Evolutionary conservation across 2,888 invertebrate genomes (phyloP).

Genomic region (Amphipoea oculea): DNA sequence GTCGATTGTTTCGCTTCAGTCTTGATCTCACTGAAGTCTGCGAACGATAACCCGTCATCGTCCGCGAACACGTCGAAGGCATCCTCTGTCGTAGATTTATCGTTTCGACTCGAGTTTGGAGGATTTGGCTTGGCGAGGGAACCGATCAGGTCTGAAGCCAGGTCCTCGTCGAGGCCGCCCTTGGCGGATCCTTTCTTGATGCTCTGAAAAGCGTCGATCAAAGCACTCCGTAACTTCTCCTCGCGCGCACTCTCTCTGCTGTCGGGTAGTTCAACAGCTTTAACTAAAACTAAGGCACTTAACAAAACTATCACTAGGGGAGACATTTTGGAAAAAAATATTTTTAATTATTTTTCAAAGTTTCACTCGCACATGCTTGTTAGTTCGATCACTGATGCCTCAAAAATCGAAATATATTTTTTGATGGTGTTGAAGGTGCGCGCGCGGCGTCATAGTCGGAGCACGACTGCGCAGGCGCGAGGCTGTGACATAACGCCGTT

Average conservation of each 20-base stretch:
- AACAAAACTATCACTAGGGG: constrained; percentile 81
- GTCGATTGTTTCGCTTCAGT: constrained; percentile 76
- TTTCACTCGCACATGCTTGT: constrained; percentile 79
- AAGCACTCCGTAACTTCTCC: constrained; percentile 84
- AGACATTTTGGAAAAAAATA: constrained; percentile 76
- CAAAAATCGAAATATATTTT: constrained; percentile 37
- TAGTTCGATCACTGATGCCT: constrained; percentile 46
- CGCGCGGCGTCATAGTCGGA: constrained; percentile 85
- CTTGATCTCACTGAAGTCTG: constrained; percentile 78
- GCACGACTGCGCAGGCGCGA: constrained; percentile 76
- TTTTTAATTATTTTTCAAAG: constrained; percentile 37
- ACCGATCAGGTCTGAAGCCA: constrained; percentile 82
- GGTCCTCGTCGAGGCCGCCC: constrained; percentile 82
- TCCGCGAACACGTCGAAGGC: constrained; percentile 84
- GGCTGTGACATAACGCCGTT: constrained; percentile 87
- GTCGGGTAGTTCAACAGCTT: constrained; percentile 77
- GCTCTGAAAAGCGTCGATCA: constrained; percentile 88
- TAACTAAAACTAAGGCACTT: constrained; percentile 78
- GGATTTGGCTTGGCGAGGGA: constrained; percentile 74
- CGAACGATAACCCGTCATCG: constrained; percentile 85
- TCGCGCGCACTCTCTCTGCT: constrained; percentile 82
- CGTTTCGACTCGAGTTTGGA: constrained; percentile 70
- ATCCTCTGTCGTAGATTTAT: constrained; percentile 75
- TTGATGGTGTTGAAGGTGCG: constrained; percentile 69
- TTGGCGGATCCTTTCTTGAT: constrained; percentile 86